Evolutionary conservation across 37 sponge, comb jelly and placozoan species (phyloP), one percentile per base, ranked within the genome.

Genomic region (Axinella damicornis): DNA sequence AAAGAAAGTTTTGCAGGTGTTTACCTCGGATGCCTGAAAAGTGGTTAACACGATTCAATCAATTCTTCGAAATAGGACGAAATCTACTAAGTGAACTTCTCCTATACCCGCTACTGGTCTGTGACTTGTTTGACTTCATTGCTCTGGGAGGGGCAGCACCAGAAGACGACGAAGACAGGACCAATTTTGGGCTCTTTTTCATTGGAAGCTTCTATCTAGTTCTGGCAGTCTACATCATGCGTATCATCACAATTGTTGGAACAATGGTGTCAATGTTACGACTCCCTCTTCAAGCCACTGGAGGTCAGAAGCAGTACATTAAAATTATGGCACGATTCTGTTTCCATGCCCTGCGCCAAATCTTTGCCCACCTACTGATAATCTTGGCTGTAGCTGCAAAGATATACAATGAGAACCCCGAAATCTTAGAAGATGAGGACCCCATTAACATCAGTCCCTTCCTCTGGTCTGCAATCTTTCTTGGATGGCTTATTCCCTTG

Each of bases 61-160:
- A 28, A 12, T 88, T 53, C 31, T 76, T 75, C 57, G 89, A 88
- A 57, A 22, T 88, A 16, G 55, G 74, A 39, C 82, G 89, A 2
- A 88, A 71, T 38, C 14, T 88, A 53, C 20, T 82, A 17, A 58
- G 37, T 12, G 89, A 88, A 68, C 28, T 76, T 1, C 57, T 88
- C 1, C 73, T 88, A 0, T 88, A 76, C 65, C 89, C 89, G 0
- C 35, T 88, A 41, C 69, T 88, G 41, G 59, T 88, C 5, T 75
- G 59, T 57, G 89, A 88, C 32, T 69, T 88, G 59, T 82, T 88
- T 82, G 83, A 74, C 27, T 74, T 82, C 25, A 69, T 88, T 21
- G 71, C 24, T 28, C 52, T 25, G 21, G 40, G 60, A 13, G 59
- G 11, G 5, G 54, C 25, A 33, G 20, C 56, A 15, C 55, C 62